These are phyloP conservation scores for Orbicella faveolata DNA, from an alignment of 64 coral and sea anemone genomes.

Conservation along the genomic window DNA sequence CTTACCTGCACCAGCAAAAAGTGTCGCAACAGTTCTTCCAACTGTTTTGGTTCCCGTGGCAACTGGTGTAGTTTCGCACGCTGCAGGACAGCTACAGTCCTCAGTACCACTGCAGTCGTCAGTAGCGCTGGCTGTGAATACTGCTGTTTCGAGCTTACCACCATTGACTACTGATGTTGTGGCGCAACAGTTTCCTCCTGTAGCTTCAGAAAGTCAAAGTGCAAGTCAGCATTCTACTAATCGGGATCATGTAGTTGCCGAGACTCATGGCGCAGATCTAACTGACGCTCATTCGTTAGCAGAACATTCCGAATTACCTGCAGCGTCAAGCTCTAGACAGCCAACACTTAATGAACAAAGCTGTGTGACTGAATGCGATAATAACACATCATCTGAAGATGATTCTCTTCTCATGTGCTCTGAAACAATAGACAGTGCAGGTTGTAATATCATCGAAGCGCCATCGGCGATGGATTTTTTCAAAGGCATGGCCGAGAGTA, in stretches of 20 bases:
- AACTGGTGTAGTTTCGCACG: constrained; percentile 26
- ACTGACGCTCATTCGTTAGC: too few species aligned
- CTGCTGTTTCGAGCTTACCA: neutral
- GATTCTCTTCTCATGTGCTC: constrained; percentile 80
- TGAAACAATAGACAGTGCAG: constrained; percentile 73
- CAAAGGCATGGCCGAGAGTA: constrained; percentile 8
- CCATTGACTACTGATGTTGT: neutral
- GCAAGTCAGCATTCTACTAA: neutral
- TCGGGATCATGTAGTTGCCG: neutral
- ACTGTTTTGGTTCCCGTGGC: constrained; percentile 76
- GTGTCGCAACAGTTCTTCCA: constrained; percentile 60
- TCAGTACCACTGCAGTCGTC: constrained; percentile 19
- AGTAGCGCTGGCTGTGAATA: constrained; percentile 29
- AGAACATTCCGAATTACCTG: neutral
- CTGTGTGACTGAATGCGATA: constrained; percentile 17
- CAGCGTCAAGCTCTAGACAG: neutral
- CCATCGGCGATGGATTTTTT: constrained; percentile 31
- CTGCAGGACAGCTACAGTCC: constrained; percentile 1
- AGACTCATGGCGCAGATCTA: neutral
- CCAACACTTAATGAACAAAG: neutral
- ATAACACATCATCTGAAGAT: constrained; percentile 79
- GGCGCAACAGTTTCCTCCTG: neutral
- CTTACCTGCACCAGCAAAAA: constrained; percentile 86
- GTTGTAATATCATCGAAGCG: constrained; percentile 36
- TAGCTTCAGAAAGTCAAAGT: neutral